Evolutionary conservation across 2,888 invertebrate species (phyloP).

Genomic region (Pycnomerus fuliginosus): DNA sequence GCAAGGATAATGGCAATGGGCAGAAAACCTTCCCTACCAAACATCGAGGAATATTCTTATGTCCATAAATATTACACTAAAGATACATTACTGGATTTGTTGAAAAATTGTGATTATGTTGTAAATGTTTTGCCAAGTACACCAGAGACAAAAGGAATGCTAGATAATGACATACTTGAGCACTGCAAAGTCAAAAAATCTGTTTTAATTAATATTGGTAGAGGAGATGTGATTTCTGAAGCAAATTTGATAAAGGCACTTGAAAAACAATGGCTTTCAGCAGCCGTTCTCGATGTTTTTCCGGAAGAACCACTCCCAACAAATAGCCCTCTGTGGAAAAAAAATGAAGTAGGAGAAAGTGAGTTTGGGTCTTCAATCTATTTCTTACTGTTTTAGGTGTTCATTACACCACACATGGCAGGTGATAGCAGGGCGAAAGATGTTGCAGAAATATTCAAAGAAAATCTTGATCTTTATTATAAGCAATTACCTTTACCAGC

Average conservation of each 20-base stretch:
- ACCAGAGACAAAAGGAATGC: conserved; percentile 52
- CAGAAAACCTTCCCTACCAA: conserved; percentile 23
- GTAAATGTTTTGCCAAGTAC: conserved; percentile 59
- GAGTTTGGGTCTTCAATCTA: conserved; percentile 2
- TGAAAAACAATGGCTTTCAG: conserved; percentile 56
- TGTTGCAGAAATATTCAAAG: conserved; percentile 52
- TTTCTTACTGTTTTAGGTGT: conserved; percentile 46
- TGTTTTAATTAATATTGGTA: conserved; percentile 61
- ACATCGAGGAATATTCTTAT: conserved; percentile 26
- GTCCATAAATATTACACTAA: conserved; percentile 43
- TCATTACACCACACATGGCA: conserved; percentile 54
- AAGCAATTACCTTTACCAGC: conserved; percentile 47
- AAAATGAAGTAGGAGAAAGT: conserved; percentile 50
- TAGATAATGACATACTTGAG: conserved; percentile 54
- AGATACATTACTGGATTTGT: conserved; percentile 43
- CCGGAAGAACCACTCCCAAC: conserved; percentile 56
- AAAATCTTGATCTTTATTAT: conserved; percentile 51
- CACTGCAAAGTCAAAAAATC: conserved; percentile 48
- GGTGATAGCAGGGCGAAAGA: conserved; percentile 49
- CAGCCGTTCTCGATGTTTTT: conserved; percentile 60
- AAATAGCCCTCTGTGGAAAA: conserved; percentile 55
- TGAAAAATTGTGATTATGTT: conserved; percentile 57
- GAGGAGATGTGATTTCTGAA: conserved; percentile 59
- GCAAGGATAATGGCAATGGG: conserved; percentile 45
- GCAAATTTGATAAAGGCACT: conserved; percentile 55